Evolutionary conservation across 2,113 vertebrate species (phyloP).

Genomic region (Nerophis lumbriciformis): DNA sequence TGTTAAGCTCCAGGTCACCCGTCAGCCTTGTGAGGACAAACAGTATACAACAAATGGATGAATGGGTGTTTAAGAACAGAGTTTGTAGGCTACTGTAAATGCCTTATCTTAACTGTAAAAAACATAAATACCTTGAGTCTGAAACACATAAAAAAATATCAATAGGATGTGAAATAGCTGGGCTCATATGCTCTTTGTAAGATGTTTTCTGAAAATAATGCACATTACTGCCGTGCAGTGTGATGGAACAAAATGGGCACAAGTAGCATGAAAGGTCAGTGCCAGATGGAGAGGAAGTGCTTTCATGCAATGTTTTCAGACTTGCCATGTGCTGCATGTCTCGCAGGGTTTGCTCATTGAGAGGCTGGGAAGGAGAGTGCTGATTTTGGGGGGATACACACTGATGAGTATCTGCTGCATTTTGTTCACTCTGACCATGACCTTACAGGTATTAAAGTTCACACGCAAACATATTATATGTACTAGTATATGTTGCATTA

Average conservation of each 20-base stretch:
- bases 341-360: constrained; percentile 83
- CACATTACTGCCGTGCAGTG: background rate
- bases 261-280: constrained; percentile 11
- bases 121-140: too few relatives aligned
- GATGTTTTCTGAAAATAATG: background rate
- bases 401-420: constrained; percentile 82
- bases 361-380: constrained; percentile 74
- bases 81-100: too few relatives aligned
- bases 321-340: constrained; percentile 53
- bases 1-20: too few relatives aligned
- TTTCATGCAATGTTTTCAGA: constrained; percentile 8
- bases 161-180: background rate
- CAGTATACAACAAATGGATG: too few relatives aligned
- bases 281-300: background rate
- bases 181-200: background rate
- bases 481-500: background rate
- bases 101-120: too few relatives aligned
- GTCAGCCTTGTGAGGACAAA: too few relatives aligned
- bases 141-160: too few relatives aligned
- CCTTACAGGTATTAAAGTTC: constrained; percentile 73
- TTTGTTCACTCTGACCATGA: constrained; percentile 77
- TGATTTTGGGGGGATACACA: constrained; percentile 81
- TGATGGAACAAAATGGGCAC: background rate
- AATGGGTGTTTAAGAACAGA: too few relatives aligned
- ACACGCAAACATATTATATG: background rate